Percentiles rank a stretch among this genome's conserved stretches.
phyloP scores from a whole-genome alignment of 2,113 vertebrate species.

The Mesoclemmys tuberculata region DNA sequence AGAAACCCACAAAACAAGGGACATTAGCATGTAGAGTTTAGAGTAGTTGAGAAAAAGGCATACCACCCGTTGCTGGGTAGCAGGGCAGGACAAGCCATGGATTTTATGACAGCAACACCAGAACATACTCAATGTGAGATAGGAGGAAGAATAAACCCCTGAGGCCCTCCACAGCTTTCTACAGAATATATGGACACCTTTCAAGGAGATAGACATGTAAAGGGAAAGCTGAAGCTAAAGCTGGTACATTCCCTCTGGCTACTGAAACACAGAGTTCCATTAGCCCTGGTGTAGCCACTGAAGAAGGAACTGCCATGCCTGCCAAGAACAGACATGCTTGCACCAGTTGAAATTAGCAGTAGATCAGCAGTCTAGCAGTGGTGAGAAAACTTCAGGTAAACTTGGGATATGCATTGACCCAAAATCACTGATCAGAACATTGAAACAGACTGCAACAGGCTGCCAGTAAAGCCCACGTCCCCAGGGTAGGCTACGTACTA shows the following conservation, averaged over 20 bases:
- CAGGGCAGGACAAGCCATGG: fast-evolving
- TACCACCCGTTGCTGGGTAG: not conserved
- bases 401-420: conserved; percentile 49
- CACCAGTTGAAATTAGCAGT: not conserved
- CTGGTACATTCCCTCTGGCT: not conserved
- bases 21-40: not conserved
- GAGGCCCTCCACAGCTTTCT: fast-evolving
- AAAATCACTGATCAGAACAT: not conserved
- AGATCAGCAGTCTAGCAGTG: not conserved
- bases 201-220: not conserved
- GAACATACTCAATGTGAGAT: not conserved
- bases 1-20: not conserved
- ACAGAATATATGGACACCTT: not conserved
- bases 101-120: not conserved
- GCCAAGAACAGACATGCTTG: fast-evolving
- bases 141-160: not conserved
- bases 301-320: not conserved
- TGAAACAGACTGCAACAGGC: not conserved
- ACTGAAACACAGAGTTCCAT: not conserved
- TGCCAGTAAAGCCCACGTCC: not conserved
- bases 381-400: conserved; percentile 22
- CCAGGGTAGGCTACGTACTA: not conserved
- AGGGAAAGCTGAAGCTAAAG: not conserved
- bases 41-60: not conserved
- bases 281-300: not conserved